These are phyloP conservation scores for Neosilurus mollespiculum DNA, from an alignment of 2,797 vertebrate genomes.

Conservation along the genomic window DNA sequence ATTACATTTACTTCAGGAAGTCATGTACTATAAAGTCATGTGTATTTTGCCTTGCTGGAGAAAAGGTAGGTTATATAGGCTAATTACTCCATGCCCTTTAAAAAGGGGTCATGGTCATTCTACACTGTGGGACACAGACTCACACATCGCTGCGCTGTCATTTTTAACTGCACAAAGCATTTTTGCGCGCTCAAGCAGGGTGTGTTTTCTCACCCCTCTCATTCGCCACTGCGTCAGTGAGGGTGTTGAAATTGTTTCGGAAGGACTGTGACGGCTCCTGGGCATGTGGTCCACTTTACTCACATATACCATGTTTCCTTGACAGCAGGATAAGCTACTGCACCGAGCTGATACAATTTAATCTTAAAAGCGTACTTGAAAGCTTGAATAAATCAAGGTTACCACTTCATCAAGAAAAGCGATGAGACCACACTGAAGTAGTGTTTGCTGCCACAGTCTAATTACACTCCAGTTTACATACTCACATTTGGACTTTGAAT, in stretches of 20 bases:
- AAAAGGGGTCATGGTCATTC: slow-evolving; percentile 29
- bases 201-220: slow-evolving; percentile 70
- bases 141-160: slow-evolving; percentile 15
- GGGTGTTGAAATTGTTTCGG: slow-evolving; percentile 52
- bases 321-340: slow-evolving; percentile 1
- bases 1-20: not conserved
- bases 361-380: not conserved
- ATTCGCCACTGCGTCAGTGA: slow-evolving; percentile 62
- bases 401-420: not conserved
- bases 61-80: slow-evolving; percentile 21
- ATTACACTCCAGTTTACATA: not conserved
- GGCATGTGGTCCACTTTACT: slow-evolving; percentile 22
- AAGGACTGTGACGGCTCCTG: slow-evolving; percentile 21
- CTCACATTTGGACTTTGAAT: not conserved
- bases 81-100: slow-evolving; percentile 28
- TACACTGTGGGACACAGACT: slow-evolving; percentile 25
- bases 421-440: not conserved
- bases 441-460: not conserved
- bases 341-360: not conserved
- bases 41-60: not conserved
- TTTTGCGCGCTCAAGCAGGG: slow-evolving; percentile 24
- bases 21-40: not conserved
- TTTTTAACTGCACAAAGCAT: slow-evolving; percentile 22
- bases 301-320: not conserved
- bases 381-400: not conserved